A percentile compares a stretch with the other conserved stretches of the same genome.
Evolutionary conservation across 1,140 invertebrate genomes (phyloP).

Genomic region (Cydia amplana): DNA sequence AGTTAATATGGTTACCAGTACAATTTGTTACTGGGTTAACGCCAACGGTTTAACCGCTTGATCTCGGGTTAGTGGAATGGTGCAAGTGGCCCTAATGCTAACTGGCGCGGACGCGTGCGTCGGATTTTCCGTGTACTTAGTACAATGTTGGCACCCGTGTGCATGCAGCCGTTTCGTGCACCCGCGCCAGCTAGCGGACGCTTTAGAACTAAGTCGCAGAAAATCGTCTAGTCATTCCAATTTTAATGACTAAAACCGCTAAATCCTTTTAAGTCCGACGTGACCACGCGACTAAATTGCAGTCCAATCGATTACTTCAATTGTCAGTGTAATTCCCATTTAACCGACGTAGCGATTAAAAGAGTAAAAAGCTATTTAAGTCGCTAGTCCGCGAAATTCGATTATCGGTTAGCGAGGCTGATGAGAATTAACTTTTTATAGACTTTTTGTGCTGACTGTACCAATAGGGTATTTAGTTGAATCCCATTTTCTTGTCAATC

Average conservation of each 20-base stretch:
- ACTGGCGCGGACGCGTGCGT: no score
- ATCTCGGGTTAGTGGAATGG: no score
- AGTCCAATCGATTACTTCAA: conserved; percentile 11
- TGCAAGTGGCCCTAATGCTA: no score
- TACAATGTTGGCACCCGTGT: no score
- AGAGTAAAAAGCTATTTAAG: conserved; percentile 26
- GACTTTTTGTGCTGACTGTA: not conserved
- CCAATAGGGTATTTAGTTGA: not conserved
- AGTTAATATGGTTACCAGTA: no score
- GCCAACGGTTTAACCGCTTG: no score
- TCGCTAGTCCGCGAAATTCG: conserved; percentile 12
- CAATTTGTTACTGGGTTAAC: no score
- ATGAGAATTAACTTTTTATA: conserved; percentile 16
- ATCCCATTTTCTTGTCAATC: no score
- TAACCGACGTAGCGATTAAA: conserved; percentile 25
- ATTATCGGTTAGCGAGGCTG: conserved; percentile 11
- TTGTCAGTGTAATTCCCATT: conserved; percentile 15
- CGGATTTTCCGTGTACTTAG: no score
- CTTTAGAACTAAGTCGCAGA: not conserved
- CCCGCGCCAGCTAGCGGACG: no score
- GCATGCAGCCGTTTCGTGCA: no score
- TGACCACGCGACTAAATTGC: conserved; percentile 2
- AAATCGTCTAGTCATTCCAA: not conserved
- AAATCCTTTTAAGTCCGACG: not conserved
- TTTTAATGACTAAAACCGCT: not conserved